phyloP scores from a whole-genome alignment of 2,888 invertebrate genomes.

The Euspilapteryx auroguttella region DNA sequence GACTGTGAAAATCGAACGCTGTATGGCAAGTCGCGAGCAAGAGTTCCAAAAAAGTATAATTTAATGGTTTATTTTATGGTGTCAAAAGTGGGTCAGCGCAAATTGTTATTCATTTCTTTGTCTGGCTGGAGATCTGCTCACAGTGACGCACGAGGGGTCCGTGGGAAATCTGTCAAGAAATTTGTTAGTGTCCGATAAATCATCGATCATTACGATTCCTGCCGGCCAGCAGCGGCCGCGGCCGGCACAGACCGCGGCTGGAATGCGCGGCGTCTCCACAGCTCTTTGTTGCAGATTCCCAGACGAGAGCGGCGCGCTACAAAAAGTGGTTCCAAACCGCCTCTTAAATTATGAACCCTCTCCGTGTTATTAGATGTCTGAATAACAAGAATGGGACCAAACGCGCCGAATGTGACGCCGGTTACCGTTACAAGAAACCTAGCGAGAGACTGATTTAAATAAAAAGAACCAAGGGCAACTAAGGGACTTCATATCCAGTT shows the following conservation, averaged over 20 bases:
- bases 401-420: constrained; percentile 24
- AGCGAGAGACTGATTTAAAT: constrained; percentile 13
- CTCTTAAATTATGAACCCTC: constrained; percentile 47
- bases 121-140: neutral
- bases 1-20: constrained; percentile 20
- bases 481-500: constrained; percentile 29
- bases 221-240: too few relatives aligned
- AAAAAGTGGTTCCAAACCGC: constrained; percentile 50
- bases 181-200: too few relatives aligned
- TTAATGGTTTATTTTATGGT: constrained; percentile 42
- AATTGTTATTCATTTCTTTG: neutral
- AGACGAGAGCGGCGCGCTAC: constrained; percentile 41
- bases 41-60: constrained; percentile 13
- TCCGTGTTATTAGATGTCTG: constrained; percentile 43
- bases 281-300: constrained; percentile 55
- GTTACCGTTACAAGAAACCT: constrained; percentile 39
- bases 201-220: too few relatives aligned
- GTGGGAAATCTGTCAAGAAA: too few relatives aligned
- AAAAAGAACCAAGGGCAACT: constrained; percentile 33
- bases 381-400: constrained; percentile 25
- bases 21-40: constrained; percentile 4
- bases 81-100: constrained; percentile 36
- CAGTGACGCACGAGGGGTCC: too few relatives aligned
- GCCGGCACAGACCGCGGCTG: constrained; percentile 17
- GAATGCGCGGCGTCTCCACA: constrained; percentile 52